phyloP scores from a whole-genome alignment of 1,140 invertebrate genomes.

The Zaprionus lachaisei region DNA sequence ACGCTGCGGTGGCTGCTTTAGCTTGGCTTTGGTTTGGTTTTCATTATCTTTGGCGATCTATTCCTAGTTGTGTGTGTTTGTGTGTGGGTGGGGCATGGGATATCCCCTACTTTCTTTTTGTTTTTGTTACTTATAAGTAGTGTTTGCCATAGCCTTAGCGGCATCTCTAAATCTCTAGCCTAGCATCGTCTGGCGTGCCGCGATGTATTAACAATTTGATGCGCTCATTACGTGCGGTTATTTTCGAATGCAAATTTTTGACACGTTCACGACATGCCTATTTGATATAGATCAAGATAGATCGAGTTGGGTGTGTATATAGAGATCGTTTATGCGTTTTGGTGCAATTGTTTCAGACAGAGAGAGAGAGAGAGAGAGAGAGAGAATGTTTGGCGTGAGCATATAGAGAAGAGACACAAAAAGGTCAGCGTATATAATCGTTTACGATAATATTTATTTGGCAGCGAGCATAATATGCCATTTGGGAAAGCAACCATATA shows the following conservation, averaged over 20 bases:
- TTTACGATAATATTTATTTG: constrained; percentile 55
- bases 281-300: constrained; percentile 22
- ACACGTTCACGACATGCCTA: constrained; percentile 93
- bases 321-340: constrained; percentile 25
- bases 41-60: constrained; percentile 60
- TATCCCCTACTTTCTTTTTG: constrained; percentile 1
- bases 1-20: constrained; percentile 70
- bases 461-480: constrained; percentile 67
- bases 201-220: constrained; percentile 94
- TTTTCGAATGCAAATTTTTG: constrained; percentile 94
- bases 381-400: constrained; percentile 65
- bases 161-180: constrained; percentile 78
- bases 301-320: constrained; percentile 1
- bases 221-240: constrained; percentile 93
- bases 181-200: constrained; percentile 90
- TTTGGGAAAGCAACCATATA: constrained; percentile 69
- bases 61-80: constrained; percentile 52
- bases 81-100: not conserved
- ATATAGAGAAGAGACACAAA: constrained; percentile 64
- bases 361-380: constrained; percentile 18
- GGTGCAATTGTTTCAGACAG: constrained; percentile 21
- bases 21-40: constrained; percentile 38
- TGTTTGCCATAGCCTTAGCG: constrained; percentile 53
- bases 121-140: constrained; percentile 54
- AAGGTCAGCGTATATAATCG: constrained; percentile 18